Base-by-base conservation (phyloP, 2,888 invertebrate genomes). In the Sinelater perroti region DNA sequence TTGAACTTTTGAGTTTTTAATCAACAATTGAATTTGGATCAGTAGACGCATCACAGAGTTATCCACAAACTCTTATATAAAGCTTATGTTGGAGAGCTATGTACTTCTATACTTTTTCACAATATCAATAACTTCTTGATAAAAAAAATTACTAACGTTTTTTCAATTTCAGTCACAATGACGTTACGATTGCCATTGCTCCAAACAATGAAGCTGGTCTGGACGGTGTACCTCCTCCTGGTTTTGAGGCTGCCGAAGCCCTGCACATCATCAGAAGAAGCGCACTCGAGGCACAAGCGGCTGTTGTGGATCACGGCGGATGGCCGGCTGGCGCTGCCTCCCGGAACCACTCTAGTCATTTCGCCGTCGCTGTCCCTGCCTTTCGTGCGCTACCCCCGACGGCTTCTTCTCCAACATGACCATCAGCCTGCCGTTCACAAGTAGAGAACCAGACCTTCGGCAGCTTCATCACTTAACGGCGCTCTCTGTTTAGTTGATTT, bases 301-400 rank as follows among this genome's bases (percentile, higher is more conserved):
- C 82, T 93, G 67, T 81, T 93, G 33, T 92, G 92, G 93, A 85
- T 93, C 62, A 93, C 93, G 6, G 89, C 90, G 63, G 93, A 93
- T 74, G 92, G 93, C 1, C 81, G 93, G 3, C 78, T 93, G 69
- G 93, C 93, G 0, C 74, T 93, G 64, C 93, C 93, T 1, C 93
- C 93, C 0, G 92, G 92, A 33, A 92, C 93, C 0, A 82, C 88
- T 1, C 82, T 93, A 78, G 84, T 89, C 17, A 88, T 93, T 65
- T 86, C 90, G 2, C 93, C 93, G 6, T 91, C 93, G 3, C 76
- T 93, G 35, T 88, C 91, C 3, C 80, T 93, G 81, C 93, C 93
- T 6, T 87, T 93, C 70, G 90, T 93, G 2, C 81, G 93, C 68
- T 89, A 93, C 80, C 93, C 93, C 5, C 92, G 88, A 90, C 71